A percentile compares a stretch with the other conserved stretches of the same genome.
Evolutionary conservation across 2,797 vertebrate species (phyloP).

Genomic region (Mormyrops boulengeri): DNA sequence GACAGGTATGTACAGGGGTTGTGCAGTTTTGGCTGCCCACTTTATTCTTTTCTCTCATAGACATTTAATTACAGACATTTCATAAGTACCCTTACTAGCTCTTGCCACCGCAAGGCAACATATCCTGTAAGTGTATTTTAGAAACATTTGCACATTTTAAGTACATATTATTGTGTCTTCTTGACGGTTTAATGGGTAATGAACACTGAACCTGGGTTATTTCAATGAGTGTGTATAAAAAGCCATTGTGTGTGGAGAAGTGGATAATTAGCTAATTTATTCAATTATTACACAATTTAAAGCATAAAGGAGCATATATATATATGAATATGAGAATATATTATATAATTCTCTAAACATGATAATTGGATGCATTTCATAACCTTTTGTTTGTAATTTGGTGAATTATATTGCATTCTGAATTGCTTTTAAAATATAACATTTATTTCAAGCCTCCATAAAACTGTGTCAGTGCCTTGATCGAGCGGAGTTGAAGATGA

Average conservation of each 20-base stretch:
- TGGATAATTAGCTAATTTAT: neutral
- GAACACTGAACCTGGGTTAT: neutral
- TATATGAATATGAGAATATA: neutral
- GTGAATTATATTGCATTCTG: neutral
- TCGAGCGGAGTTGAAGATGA: neutral
- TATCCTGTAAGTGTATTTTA: neutral
- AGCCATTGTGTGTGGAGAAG: neutral
- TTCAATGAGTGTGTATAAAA: neutral
- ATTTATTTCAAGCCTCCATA: neutral
- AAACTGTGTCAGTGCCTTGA: neutral
- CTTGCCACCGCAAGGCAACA: neutral
- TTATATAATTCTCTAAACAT: neutral
- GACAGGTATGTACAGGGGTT: conserved; percentile 73
- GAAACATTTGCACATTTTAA: neutral
- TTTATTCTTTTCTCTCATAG: neutral
- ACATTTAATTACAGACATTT: conserved; percentile 17
- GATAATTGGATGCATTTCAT: neutral
- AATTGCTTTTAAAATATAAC: neutral
- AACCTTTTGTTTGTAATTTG: neutral
- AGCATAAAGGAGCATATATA: neutral
- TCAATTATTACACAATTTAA: neutral
- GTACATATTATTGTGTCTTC: neutral
- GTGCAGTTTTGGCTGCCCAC: neutral
- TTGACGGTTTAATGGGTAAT: neutral
- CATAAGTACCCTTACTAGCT: conserved; percentile 9